Evolutionary conservation across 2,797 vertebrate genomes (phyloP), one percentile per base, ranked within the genome.

Genomic region (Sebastes ruberrimus): DNA sequence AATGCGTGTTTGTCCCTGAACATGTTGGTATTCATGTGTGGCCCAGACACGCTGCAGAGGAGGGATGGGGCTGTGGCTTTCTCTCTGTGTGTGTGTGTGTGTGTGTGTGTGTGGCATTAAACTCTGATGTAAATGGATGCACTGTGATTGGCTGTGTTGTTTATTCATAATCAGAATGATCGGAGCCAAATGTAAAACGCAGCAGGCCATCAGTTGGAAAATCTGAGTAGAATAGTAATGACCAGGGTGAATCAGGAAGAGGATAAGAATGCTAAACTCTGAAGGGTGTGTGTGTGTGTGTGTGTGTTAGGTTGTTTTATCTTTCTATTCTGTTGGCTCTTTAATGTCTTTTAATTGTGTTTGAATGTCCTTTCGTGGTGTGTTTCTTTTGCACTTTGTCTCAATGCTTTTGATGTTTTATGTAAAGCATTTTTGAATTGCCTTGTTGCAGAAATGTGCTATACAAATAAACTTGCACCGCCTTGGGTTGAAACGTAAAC

Each of bases 151-250:
- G 81, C 74, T 7, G 2, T 55, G 73, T 82, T 91, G 85, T 91
- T 92, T 89, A 90, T 88, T 90, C 81, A 89, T 88, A 92, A 92
- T 93, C 86, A 89, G 64, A 83, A 33, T 60, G 86, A 92, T 91
- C 69, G 66, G 83, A 87, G 66, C 55, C 85, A 77, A 89, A 89
- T 88, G 84, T 85, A 83, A 86, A 88, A 76, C 67, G 11, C 80
- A 89, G 86, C 88, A 78, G 82, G 82, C 72, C 56, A 89, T 89
- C 84, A 85, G 89, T 5, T 68, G 75, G 62, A 71, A 85, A 75
- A 70, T 89, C 76, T 83, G 89, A 80, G 77, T 28, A 46, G 93
- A 92, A 93, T 94, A 89, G 62, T 80, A 94, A 94, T 89, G 81
- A 88, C 60, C 71, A 35, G 56, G 9, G 71, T 76, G 78, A 84